phyloP scores from a whole-genome alignment of 2,113 vertebrate genomes.

The Mobula hypostoma region DNA sequence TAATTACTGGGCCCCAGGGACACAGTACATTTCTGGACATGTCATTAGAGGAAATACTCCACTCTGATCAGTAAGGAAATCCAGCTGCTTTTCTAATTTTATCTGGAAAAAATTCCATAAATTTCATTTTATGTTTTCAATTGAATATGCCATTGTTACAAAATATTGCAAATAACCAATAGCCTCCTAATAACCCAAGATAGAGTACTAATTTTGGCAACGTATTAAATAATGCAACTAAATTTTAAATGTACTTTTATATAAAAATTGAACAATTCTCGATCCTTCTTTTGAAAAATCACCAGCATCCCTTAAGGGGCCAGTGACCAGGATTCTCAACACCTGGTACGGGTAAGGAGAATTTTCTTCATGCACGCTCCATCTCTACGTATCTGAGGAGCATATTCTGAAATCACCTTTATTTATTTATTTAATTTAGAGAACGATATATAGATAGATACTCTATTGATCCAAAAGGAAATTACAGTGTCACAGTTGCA shows the following conservation, averaged over 20 bases:
- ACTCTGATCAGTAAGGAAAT: background rate
- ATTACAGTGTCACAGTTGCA: too few relatives aligned
- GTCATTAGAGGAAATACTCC: background rate
- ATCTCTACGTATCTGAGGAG: background rate
- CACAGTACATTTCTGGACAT: background rate
- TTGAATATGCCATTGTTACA: background rate
- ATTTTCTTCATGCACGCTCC: background rate
- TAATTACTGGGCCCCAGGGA: slow-evolving; percentile 12
- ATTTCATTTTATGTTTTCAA: slow-evolving; percentile 19
- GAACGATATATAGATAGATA: too few relatives aligned
- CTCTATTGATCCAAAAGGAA: too few relatives aligned
- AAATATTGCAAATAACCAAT: background rate
- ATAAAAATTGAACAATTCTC: background rate
- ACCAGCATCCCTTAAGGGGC: background rate
- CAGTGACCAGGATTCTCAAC: background rate
- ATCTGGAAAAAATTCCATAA: background rate
- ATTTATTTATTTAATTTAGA: background rate
- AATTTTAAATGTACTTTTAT: background rate
- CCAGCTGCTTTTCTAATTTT: slow-evolving; percentile 25
- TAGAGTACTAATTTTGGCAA: background rate
- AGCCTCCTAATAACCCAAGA: background rate
- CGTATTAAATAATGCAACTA: background rate
- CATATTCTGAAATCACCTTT: background rate
- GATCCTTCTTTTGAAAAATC: background rate
- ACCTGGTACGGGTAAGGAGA: background rate